These are phyloP conservation scores for Yponomeuta plumbellus DNA, from an alignment of 2,888 invertebrate species.

Conservation along the genomic window DNA sequence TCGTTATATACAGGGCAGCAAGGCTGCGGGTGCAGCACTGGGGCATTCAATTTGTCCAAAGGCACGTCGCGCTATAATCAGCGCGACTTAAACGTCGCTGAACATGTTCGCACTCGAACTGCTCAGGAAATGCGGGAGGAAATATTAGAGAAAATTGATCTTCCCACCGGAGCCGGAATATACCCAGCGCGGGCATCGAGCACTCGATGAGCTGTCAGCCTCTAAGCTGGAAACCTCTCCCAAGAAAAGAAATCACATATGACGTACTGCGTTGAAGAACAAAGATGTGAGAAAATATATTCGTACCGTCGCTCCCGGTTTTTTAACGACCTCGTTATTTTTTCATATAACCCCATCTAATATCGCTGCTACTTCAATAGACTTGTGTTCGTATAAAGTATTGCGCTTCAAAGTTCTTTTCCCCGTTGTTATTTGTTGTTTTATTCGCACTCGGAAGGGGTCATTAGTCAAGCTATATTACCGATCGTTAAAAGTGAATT, in stretches of 20 bases:
- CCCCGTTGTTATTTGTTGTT: constrained; percentile 1
- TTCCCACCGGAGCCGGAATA: background rate
- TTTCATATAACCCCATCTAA: background rate
- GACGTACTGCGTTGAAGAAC: background rate
- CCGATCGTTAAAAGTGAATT: constrained; percentile 24
- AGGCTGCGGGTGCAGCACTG: background rate
- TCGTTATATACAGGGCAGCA: background rate
- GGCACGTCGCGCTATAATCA: background rate
- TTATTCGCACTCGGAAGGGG: constrained; percentile 33
- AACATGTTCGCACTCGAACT: background rate
- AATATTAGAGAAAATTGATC: constrained; percentile 2
- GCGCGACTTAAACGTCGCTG: background rate
- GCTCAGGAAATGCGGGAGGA: background rate
- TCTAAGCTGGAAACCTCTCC: background rate
- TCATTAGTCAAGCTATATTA: constrained; percentile 36
- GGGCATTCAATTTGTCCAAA: background rate
- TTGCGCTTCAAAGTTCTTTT: background rate
- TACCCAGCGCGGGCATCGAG: background rate
- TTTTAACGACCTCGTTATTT: background rate
- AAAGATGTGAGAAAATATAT: background rate
- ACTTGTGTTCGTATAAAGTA: background rate
- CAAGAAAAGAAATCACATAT: background rate
- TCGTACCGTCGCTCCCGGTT: background rate
- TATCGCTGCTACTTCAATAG: background rate
- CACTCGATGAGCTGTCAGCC: background rate